These are phyloP conservation scores for Gallinago stenura DNA, from an alignment of 2,797 vertebrate genomes.

Conservation along the genomic window DNA sequence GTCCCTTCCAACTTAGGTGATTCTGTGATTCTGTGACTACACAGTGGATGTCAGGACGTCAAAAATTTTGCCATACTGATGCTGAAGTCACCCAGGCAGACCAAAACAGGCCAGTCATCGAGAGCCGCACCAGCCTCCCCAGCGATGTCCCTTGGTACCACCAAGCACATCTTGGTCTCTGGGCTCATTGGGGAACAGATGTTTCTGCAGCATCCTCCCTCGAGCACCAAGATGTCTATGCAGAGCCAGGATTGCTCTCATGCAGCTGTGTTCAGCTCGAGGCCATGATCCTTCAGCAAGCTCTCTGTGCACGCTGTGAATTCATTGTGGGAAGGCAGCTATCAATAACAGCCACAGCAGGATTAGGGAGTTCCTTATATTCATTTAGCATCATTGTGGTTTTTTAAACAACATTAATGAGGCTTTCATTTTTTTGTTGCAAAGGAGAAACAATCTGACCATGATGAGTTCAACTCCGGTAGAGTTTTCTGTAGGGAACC, in stretches of 20 bases:
- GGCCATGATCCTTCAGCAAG: accelerated
- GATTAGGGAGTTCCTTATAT: constrained; percentile 16
- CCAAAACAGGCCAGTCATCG: accelerated
- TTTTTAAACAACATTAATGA: background rate
- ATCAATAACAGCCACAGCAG: background rate
- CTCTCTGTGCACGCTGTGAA: accelerated
- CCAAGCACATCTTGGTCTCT: accelerated
- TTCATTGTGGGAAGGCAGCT: background rate
- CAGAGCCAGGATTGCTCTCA: background rate
- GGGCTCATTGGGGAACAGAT: background rate
- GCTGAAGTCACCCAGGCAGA: background rate
- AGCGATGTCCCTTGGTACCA: accelerated
- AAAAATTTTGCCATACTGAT: background rate
- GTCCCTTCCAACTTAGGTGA: too few relatives aligned
- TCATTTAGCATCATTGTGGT: background rate
- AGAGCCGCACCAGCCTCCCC: accelerated
- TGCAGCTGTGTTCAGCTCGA: accelerated
- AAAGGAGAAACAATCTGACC: background rate
- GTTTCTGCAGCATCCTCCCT: background rate
- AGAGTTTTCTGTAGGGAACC: constrained; percentile 2
- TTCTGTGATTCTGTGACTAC: background rate
- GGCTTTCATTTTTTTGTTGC: background rate
- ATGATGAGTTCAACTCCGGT: background rate
- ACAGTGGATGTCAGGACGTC: accelerated
- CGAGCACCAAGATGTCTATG: background rate